phyloP scores from a whole-genome alignment of 2,797 vertebrate species.

The Zalophus californianus region DNA sequence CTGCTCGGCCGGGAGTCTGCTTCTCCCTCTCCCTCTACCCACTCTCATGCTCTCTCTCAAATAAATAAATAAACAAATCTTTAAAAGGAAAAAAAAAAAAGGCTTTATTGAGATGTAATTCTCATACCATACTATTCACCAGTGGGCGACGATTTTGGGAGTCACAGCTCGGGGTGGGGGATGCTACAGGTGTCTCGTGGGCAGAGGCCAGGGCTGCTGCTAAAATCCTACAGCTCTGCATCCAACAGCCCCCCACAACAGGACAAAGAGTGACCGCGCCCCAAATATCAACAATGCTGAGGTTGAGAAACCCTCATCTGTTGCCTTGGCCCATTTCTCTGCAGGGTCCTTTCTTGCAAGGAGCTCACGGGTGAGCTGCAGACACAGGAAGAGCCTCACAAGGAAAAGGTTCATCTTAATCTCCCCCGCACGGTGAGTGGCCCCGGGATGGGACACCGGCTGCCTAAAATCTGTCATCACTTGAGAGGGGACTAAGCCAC shows the following conservation, averaged over 20 bases:
- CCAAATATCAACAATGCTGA: neutral
- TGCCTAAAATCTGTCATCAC: neutral
- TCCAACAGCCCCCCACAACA: neutral
- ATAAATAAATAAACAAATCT: no score
- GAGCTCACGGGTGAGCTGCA: neutral
- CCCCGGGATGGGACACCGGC: neutral
- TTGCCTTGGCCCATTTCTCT: neutral
- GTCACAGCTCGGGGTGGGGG: neutral
- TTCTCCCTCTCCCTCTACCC: no score
- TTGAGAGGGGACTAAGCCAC: neutral
- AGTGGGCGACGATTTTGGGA: neutral
- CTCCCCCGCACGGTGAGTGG: neutral
- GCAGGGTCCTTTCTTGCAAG: neutral
- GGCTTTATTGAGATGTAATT: neutral
- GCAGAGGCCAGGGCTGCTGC: neutral
- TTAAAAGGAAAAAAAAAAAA: neutral
- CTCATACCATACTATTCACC: neutral
- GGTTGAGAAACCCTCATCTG: neutral
- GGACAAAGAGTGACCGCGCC: neutral
- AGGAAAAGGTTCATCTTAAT: neutral
- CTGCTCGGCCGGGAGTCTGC: no score
- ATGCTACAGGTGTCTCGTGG: neutral
- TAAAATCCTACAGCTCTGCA: neutral
- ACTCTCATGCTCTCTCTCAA: no score
- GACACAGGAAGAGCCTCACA: neutral